Evolutionary conservation across 92 coral and sea anemone species (phyloP), one percentile per base, ranked within the genome.

Genomic region (Montipora capitata): DNA sequence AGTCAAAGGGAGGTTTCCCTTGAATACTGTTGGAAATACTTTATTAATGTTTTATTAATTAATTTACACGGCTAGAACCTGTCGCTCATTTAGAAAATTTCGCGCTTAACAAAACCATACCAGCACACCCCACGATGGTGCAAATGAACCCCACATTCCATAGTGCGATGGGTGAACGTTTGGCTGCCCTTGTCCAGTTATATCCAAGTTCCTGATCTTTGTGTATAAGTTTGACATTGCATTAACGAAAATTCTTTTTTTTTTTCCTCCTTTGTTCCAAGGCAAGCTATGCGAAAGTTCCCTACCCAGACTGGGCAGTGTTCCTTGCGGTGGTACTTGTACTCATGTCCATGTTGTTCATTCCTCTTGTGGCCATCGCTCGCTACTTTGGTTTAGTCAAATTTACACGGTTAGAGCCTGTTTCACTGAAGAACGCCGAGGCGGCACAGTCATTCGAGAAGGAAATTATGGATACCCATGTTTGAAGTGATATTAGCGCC

Each of bases 221-320:
- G 2, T 27, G 35, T 27, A 27, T 27, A 27, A 27, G 35, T 27
- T 27, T 27, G 35, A 27, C 35, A 27, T 27, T 27, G 35, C 35
- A 27, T 27, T 27, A 3, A 48, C 52, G 2, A 48, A 48, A 3
- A 48, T 5, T 48, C 1, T 4, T 35, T 52, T 2, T 17, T 78
- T 72, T 57, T 45, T 66, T 0, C 35, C 35, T 27, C 35, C 35
- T 27, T 27, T 15, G 3, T 68, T 51, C 13, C 68, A 78, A 95
- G 99, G 99, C 84, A 63, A 77, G 94, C 14, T 96, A 95, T 49
- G 87, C 80, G 56, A 87, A 85, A 45, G 77, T 96, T 14, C 91
- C 95, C 42, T 96, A 92, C 78, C 99, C 99, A 4, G 82, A 76
- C 58, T 96, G 99, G 99, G 96, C 99, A 4, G 82, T 96, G 40